Conservation (phyloP, 2,113 vertebrate species). For the Pholis gunnellus region DNA sequence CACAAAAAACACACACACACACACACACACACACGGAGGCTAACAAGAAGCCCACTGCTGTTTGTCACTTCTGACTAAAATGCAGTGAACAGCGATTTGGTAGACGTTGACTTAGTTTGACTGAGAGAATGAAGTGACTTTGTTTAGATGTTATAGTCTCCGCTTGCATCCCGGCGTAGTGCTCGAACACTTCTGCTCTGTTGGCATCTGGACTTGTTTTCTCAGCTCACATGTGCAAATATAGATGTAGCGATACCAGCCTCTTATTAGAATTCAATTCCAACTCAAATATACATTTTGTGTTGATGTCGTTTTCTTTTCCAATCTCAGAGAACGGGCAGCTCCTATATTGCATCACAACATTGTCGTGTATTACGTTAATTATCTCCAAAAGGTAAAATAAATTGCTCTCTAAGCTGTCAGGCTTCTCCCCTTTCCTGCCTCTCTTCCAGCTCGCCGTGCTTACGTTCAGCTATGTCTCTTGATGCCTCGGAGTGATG, state of each 20-base stretch:
- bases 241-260: not conserved
- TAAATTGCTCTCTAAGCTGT: not conserved
- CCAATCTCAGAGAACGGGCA: not conserved
- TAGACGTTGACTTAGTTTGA: not conserved
- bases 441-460: not conserved
- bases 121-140: not conserved
- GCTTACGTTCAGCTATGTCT: slow-evolving; percentile 11
- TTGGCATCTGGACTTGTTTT: not conserved
- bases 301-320: not conserved
- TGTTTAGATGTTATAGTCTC: not conserved
- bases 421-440: not conserved
- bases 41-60: not conserved
- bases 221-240: not conserved
- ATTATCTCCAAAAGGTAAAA: slow-evolving; percentile 18
- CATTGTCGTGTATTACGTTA: not conserved
- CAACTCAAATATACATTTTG: slow-evolving; percentile 12
- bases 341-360: not conserved
- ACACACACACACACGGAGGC: not conserved
- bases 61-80: not conserved
- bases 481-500: slow-evolving; percentile 4
- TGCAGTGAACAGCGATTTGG: no score
- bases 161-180: no score
- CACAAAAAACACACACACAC: no score
- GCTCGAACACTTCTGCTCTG: not conserved
- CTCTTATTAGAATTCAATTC: slow-evolving; percentile 3